These are phyloP conservation scores for Conus ventricosus DNA, from an alignment of 1,140 invertebrate genomes.

Conservation along the genomic window DNA sequence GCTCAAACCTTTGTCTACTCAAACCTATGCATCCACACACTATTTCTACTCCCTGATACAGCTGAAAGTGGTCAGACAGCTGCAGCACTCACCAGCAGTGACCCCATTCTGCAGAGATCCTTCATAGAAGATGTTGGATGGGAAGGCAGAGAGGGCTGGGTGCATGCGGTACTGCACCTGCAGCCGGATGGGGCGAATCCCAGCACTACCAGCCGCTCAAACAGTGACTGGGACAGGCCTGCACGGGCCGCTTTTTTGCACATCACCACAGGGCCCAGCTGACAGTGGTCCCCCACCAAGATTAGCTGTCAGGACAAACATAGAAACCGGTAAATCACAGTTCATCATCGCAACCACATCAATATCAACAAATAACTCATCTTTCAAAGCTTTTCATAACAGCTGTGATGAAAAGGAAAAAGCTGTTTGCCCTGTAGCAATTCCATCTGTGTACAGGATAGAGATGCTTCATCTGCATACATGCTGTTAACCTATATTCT, in stretches of 20 bases:
- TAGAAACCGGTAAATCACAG: no score
- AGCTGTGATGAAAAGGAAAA: no score
- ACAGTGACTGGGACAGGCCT: conserved; percentile 97
- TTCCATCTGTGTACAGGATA: no score
- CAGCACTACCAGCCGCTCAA: conserved; percentile 96
- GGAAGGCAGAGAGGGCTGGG: conserved; percentile 96
- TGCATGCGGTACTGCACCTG: conserved; percentile 98
- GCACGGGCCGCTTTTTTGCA: conserved; percentile 99
- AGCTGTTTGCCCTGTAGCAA: no score
- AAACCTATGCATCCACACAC: no score
- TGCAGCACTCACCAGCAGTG: conserved; percentile 81
- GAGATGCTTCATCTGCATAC: no score
- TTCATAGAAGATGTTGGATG: conserved; percentile 99
- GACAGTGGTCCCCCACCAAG: conserved; percentile 98
- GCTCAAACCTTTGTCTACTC: no score
- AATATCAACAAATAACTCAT: no score
- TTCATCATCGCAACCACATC: no score
- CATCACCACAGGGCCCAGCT: conserved; percentile 98
- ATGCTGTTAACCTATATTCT: no score
- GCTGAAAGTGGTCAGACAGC: neutral
- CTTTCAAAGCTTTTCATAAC: no score
- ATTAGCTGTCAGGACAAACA: conserved; percentile 82
- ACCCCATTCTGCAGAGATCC: conserved; percentile 99
- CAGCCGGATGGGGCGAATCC: conserved; percentile 76
- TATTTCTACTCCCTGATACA: no score